Evolutionary conservation across 2,888 invertebrate species (phyloP), one percentile per base, ranked within the genome.

Genomic region (Noctua janthina): DNA sequence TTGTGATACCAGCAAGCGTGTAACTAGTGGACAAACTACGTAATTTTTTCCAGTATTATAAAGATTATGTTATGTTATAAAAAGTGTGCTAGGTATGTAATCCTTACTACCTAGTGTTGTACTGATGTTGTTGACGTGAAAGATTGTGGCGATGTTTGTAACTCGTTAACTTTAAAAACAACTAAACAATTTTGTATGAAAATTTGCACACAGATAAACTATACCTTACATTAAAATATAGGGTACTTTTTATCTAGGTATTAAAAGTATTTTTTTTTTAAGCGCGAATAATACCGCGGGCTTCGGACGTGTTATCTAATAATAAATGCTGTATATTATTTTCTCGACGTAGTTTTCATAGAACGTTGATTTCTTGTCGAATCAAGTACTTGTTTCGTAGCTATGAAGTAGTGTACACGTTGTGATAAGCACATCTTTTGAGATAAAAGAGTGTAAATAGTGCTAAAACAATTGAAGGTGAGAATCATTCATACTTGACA

Each of bases 391-490:
- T 80, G 79, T 67, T 69, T 35, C 51, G 75, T 78, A 72, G 70
- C 79, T 64, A 76, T 79, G 77, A 39, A 75, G 75, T 74, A 68
- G 80, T 76, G 73, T 75, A 82, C 88, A 82, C 88, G 89, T 74
- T 78, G 79, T 81, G 84, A 86, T 86, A 89, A 85, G 74, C 35
- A 56, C 74, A 82, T 79, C 82, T 82, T 77, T 71, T 49, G n/a
- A 86, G 89, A 89, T 89, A 88, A 75, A 73, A 80, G 7, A 74
- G 81, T 82, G 83, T 81, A 84, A 81, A 82, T 76, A 86, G 70
- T 81, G 77, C 29, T 76, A 29, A 70, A 75, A 79, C 71, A 77
- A 82, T 76, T 83, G 73, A 79, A 89, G 81, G 89, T 84, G 76
- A 82, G 43, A 67, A 43, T 59, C 35, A 23, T 23, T 20, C 49